Evolutionary conservation across 2,888 invertebrate species (phyloP).

Genomic region (Pheosia tremula): DNA sequence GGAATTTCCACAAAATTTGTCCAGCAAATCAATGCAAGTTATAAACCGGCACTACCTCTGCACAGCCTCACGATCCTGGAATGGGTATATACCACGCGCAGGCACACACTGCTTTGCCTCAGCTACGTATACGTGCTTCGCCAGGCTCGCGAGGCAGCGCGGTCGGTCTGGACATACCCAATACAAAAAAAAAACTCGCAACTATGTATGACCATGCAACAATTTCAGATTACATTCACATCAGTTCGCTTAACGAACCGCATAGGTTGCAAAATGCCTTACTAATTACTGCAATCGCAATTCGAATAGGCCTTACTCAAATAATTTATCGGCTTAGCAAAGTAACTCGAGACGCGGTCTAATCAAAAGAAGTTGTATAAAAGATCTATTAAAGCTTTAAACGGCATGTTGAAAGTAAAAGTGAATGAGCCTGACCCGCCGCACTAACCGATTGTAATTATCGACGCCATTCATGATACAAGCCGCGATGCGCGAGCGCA

Average conservation of each 20-base stretch:
- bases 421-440: constrained; percentile 34
- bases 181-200: not conserved
- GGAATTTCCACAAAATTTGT: too few species aligned
- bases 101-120: too few species aligned
- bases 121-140: too few species aligned
- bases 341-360: too few species aligned
- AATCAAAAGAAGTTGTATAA: too few species aligned
- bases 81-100: too few species aligned
- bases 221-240: not conserved
- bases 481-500: constrained; percentile 58
- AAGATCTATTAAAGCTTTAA: not conserved
- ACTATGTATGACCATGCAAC: not conserved
- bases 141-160: too few species aligned
- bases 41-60: too few species aligned
- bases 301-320: not conserved
- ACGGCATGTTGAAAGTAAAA: constrained; percentile 43
- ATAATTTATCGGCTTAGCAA: too few species aligned
- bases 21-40: too few species aligned
- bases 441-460: constrained; percentile 45
- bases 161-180: not conserved
- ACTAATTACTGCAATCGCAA: not conserved
- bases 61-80: too few species aligned
- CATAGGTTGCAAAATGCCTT: not conserved
- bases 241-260: constrained; percentile 5
- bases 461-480: constrained; percentile 60